phyloP scores from a whole-genome alignment of 2,888 invertebrate species.

The Nomada flava region DNA sequence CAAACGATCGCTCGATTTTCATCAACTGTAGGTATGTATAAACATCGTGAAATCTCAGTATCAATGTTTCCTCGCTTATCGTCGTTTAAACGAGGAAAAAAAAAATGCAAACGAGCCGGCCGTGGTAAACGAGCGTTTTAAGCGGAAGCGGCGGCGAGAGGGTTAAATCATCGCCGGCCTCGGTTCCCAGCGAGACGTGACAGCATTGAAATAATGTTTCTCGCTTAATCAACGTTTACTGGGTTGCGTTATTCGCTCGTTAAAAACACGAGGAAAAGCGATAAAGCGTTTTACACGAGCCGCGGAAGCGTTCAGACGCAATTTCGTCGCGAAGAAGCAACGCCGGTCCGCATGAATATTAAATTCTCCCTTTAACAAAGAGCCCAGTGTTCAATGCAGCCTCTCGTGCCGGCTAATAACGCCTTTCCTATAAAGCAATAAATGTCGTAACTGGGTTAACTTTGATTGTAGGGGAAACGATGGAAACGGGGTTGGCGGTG shows the following conservation, averaged over 20 bases:
- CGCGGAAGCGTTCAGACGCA: constrained; percentile 24
- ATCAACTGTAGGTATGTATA: too few species aligned
- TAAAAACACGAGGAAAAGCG: constrained; percentile 35
- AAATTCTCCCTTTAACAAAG: constrained; percentile 68
- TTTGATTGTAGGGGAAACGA: constrained; percentile 58
- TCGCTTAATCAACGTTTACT: constrained; percentile 41
- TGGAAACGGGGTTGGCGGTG: background rate
- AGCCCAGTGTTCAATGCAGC: constrained; percentile 54
- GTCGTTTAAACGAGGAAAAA: background rate
- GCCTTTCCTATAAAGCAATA: constrained; percentile 69
- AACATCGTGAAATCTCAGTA: background rate
- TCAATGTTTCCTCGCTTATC: background rate
- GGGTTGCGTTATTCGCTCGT: constrained; percentile 26
- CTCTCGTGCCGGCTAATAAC: constrained; percentile 67
- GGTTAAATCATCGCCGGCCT: constrained; percentile 31
- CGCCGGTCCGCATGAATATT: constrained; percentile 49
- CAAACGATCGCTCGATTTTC: too few species aligned
- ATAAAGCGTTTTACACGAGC: constrained; percentile 37
- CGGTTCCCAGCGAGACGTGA: constrained; percentile 14
- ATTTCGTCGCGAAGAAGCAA: constrained; percentile 35
- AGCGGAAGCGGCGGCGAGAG: background rate
- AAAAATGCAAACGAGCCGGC: background rate
- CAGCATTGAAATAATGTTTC: constrained; percentile 29
- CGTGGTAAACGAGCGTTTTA: constrained; percentile 5
- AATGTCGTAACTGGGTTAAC: constrained; percentile 78